Evolutionary conservation across 2,797 vertebrate genomes (phyloP), one percentile per base, ranked within the genome.

Genomic region (Scleropages formosus): DNA sequence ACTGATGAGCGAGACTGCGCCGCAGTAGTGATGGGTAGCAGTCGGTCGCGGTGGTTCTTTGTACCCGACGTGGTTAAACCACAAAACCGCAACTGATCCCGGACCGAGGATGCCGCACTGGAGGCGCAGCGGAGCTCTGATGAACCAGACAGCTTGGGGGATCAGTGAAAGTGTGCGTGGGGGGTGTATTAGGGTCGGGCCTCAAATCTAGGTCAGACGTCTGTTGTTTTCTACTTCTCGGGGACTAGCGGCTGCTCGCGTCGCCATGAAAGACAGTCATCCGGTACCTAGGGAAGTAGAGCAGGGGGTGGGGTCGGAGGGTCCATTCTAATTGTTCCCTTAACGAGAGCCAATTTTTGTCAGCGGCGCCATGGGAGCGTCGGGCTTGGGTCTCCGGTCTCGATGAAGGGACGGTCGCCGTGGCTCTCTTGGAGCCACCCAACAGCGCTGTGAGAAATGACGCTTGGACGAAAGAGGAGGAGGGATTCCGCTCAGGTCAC

Each of bases 131-230:
- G 24, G 44, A 20, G 26, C 51, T 47, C 11, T 53, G 73, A 49
- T 44, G 39, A 27, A 66, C 26, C 65, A 49, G 65, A 46, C 11
- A 58, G 31, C 31, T 15, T 66, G 24, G 0, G 53, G 47, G 18
- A 9, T 51, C 24, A 53, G 20, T 16, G 26, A 27, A 46, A 15
- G 20, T 46, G 53, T 12, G 53, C 56, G 53, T 56, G 49, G 49
- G 49, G 9, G 49, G 7, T n/a, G n/a, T n/a, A n/a, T 22, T 8
- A 1, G 63, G 7, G 26, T 26, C 44, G 8, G 44, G 26, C 62
- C 39, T 26, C 58, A 49, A 75, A 39, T 67, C 51, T 66, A 4
- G 49, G 73, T 65, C 73, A 72, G 69, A 58, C 13, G 27, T 51
- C 63, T 65, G 63, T 51, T 53, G 24, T 59, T 69, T 72, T 26